Conservation (phyloP, 2,113 vertebrate species). For the Cebus imitator region DNA sequence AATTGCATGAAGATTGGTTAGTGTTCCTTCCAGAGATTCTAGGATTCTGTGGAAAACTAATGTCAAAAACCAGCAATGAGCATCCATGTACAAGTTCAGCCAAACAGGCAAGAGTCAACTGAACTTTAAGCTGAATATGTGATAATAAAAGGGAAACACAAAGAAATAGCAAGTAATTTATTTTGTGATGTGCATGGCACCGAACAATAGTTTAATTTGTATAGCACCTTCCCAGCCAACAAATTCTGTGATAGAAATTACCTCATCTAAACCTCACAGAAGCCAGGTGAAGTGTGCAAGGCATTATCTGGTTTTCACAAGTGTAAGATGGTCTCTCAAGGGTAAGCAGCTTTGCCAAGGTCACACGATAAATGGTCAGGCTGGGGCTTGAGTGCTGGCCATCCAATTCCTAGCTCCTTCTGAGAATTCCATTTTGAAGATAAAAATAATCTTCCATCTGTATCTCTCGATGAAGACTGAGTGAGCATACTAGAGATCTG, state of each 20-base stretch:
- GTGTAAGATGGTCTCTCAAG: neutral
- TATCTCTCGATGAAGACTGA: neutral
- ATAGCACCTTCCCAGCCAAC: neutral
- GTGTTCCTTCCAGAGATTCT: neutral
- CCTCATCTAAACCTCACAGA: neutral
- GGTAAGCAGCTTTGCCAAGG: neutral
- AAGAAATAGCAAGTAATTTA: slow-evolving; percentile 19
- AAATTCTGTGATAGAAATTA: neutral
- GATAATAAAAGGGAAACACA: neutral
- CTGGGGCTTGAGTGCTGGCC: neutral
- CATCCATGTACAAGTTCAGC: neutral
- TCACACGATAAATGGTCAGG: neutral
- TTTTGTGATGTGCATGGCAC: neutral
- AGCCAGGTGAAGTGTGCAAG: neutral
- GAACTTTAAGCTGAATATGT: neutral
- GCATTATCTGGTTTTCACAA: slow-evolving; percentile 9
- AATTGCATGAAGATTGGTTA: slow-evolving; percentile 26
- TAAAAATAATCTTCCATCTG: slow-evolving; percentile 54
- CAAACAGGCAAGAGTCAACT: slow-evolving; percentile 3
- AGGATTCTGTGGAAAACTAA: neutral
- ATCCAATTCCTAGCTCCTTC: neutral
- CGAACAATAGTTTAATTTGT: slow-evolving; percentile 11
- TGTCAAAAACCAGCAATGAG: neutral
- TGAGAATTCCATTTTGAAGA: slow-evolving; percentile 52
- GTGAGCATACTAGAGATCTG: slow-evolving; percentile 23